Conservation (phyloP, 92 coral and sea anemone genomes). For the Micromussa lordhowensis region DNA sequence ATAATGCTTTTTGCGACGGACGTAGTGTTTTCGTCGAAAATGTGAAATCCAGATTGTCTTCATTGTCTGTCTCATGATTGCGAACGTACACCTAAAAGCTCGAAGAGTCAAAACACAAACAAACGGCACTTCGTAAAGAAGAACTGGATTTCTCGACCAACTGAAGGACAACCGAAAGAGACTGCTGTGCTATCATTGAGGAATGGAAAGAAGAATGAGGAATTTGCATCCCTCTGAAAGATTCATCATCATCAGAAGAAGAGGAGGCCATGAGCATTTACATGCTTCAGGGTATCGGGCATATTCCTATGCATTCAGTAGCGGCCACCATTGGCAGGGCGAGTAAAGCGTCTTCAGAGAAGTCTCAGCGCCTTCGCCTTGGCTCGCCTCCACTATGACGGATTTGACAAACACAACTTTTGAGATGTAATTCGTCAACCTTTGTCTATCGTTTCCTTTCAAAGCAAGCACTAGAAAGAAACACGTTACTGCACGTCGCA, state of each 20-base stretch:
- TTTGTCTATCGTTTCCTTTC: background rate
- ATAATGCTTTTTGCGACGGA: background rate
- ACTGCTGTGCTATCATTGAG: background rate
- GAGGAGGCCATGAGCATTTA: background rate
- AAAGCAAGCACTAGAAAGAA: background rate
- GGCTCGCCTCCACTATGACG: background rate
- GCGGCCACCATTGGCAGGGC: background rate
- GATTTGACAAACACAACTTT: background rate
- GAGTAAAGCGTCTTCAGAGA: background rate
- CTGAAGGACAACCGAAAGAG: background rate
- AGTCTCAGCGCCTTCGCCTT: background rate
- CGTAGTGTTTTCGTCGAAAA: background rate
- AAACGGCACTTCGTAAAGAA: no score
- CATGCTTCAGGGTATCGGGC: background rate
- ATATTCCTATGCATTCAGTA: no score
- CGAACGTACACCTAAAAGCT: background rate
- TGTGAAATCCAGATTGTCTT: background rate
- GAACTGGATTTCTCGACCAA: background rate
- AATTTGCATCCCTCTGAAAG: no score
- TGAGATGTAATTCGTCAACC: background rate
- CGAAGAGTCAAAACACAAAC: background rate
- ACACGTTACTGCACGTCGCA: background rate
- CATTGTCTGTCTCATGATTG: background rate
- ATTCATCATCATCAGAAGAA: background rate
- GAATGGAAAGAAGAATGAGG: background rate